These are phyloP conservation scores for Chymomyza procnemis DNA, from an alignment of 2,888 invertebrate species.

Conservation along the genomic window DNA sequence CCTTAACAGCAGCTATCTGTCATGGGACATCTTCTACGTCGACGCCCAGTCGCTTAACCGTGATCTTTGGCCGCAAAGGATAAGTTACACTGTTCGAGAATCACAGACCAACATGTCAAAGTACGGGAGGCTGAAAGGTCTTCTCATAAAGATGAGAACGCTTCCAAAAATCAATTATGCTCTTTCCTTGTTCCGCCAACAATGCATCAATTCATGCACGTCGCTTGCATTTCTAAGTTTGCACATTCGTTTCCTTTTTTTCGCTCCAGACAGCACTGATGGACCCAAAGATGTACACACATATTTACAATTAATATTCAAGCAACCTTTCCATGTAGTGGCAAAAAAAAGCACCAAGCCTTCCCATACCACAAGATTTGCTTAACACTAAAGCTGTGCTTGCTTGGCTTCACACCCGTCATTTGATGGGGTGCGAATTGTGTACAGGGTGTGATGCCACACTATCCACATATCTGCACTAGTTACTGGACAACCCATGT, in stretches of 20 bases:
- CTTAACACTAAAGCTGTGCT: constrained; percentile 13
- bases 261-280: constrained; percentile 1
- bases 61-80: not conserved
- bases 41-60: not conserved
- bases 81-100: not conserved
- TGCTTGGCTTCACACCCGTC: constrained; percentile 64
- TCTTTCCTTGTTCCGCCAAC: not conserved
- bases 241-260: constrained; percentile 64
- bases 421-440: constrained; percentile 71
- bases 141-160: not conserved
- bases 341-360: constrained; percentile 30
- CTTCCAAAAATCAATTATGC: constrained; percentile 6
- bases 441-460: constrained; percentile 37
- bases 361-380: constrained; percentile 1
- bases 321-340: constrained; percentile 65
- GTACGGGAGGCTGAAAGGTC: not conserved
- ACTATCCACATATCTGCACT: not conserved
- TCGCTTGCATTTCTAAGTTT: constrained; percentile 72
- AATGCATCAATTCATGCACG: constrained; percentile 52
- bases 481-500: not conserved
- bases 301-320: constrained; percentile 71
- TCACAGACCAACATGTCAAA: not conserved
- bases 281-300: constrained; percentile 12
- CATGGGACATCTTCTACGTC: not conserved
- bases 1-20: not conserved